Percentiles rank a stretch among this genome's conserved stretches.
These are phyloP conservation scores for Dreissena rostriformis DNA, from an alignment of 1,140 invertebrate genomes.

Conservation along the genomic window DNA sequence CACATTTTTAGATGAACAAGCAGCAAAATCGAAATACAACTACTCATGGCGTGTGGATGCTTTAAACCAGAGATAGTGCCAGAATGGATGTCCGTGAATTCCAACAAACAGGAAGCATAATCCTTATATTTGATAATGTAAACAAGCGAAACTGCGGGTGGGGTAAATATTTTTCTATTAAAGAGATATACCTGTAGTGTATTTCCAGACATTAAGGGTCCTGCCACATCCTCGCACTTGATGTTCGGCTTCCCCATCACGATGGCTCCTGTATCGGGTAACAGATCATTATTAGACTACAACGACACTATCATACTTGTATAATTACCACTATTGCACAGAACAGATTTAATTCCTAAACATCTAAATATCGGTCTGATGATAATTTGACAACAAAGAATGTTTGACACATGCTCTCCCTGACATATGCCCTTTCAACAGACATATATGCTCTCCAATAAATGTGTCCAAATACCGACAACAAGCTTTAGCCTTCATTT, in stretches of 20 bases:
- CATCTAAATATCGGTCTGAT: too few species aligned
- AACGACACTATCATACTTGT: too few species aligned
- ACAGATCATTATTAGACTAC: too few species aligned
- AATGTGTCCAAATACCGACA: too few species aligned
- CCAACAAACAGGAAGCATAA: not conserved
- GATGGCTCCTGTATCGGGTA: constrained; percentile 87
- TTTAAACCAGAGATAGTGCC: not conserved
- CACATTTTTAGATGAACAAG: not conserved
- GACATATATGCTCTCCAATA: too few species aligned
- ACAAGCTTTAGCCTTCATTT: too few species aligned
- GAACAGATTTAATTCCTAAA: too few species aligned
- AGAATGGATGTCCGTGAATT: not conserved
- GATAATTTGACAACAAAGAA: too few species aligned
- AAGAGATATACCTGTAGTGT: constrained; percentile 47
- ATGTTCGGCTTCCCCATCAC: constrained; percentile 96
- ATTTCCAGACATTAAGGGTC: constrained; percentile 78
- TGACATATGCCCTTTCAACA: too few species aligned
- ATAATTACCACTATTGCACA: too few species aligned
- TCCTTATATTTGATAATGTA: not conserved
- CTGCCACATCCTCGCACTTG: constrained; percentile 99
- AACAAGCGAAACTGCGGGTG: constrained; percentile 17
- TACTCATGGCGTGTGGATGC: not conserved
- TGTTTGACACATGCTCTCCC: too few species aligned
- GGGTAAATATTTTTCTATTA: constrained; percentile 30
- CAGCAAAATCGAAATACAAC: not conserved